Percentiles rank a stretch among this genome's conserved stretches.
Evolutionary conservation across 2,113 vertebrate genomes (phyloP).

Genomic region (Butorides virescens): DNA sequence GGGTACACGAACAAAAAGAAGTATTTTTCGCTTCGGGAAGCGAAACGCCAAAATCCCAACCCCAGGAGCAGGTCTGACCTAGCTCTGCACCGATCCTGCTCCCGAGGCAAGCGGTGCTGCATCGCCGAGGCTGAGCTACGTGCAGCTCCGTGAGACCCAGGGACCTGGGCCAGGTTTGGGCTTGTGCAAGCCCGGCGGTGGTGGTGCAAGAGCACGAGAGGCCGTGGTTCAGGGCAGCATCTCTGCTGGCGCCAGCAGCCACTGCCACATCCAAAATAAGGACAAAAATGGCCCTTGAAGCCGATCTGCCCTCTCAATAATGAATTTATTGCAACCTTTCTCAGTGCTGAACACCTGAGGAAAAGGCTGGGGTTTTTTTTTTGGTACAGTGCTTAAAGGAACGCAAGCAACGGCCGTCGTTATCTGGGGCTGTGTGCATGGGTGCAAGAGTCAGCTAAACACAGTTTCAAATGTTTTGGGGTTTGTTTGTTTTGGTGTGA

Average conservation of each 20-base stretch:
- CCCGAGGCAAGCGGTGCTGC: rapidly evolving
- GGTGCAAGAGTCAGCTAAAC: background rate
- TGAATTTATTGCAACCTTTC: background rate
- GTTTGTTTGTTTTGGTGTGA: background rate
- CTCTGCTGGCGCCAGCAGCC: background rate
- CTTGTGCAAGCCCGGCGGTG: rapidly evolving
- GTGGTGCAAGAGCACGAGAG: background rate
- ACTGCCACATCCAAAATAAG: background rate
- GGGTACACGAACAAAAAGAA: rapidly evolving
- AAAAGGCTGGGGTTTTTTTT: background rate
- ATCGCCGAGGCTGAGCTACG: rapidly evolving
- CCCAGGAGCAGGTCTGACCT: background rate
- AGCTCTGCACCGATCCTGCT: background rate
- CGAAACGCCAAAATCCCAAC: background rate
- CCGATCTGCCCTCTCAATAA: background rate
- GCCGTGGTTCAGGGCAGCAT: background rate
- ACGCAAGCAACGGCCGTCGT: rapidly evolving
- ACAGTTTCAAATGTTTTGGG: background rate
- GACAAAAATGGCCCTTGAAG: background rate
- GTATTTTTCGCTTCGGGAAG: background rate
- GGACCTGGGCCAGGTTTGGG: background rate
- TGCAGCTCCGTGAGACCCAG: background rate
- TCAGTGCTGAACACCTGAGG: background rate
- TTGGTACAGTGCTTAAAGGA: background rate
- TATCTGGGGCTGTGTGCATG: background rate